A percentile compares a stretch with the other conserved stretches of the same genome.
phyloP scores from a whole-genome alignment of 1,140 invertebrate species.

The Pemphigus obesinymphae region DNA sequence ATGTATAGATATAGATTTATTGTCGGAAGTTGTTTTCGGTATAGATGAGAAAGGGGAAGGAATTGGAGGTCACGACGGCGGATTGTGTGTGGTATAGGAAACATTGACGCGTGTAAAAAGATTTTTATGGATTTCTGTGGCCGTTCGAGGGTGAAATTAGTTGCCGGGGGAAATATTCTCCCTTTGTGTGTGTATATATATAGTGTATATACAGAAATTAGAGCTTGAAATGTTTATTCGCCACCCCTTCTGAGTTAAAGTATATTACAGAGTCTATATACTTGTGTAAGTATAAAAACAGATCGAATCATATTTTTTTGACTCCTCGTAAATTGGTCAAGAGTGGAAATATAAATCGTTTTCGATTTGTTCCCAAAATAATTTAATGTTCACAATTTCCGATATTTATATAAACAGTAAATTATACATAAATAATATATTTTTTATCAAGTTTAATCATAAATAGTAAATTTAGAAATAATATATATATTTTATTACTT shows the following conservation, averaged over 20 bases:
- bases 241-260: not conserved
- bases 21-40: conserved; percentile 1
- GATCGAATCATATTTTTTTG: conserved; percentile 3
- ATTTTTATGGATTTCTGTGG: conserved; percentile 26
- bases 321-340: not conserved
- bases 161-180: conserved; percentile 24
- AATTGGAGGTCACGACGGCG: not conserved
- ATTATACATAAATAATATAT: too few species aligned
- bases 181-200: conserved; percentile 3
- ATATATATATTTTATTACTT: too few species aligned
- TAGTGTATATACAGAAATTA: not conserved
- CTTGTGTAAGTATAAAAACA: not conserved
- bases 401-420: too few species aligned
- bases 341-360: not conserved
- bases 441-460: too few species aligned
- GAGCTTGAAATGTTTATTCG: conserved; percentile 10
- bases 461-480: too few species aligned
- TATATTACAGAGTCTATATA: not conserved
- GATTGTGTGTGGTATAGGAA: not conserved
- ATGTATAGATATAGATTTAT: not conserved
- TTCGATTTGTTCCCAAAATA: too few species aligned
- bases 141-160: conserved; percentile 34
- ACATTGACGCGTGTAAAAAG: conserved; percentile 26
- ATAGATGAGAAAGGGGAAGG: not conserved
- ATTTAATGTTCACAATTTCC: too few species aligned